Evolutionary conservation across 2,797 vertebrate species (phyloP).

Genomic region (Ciconia nigra): DNA sequence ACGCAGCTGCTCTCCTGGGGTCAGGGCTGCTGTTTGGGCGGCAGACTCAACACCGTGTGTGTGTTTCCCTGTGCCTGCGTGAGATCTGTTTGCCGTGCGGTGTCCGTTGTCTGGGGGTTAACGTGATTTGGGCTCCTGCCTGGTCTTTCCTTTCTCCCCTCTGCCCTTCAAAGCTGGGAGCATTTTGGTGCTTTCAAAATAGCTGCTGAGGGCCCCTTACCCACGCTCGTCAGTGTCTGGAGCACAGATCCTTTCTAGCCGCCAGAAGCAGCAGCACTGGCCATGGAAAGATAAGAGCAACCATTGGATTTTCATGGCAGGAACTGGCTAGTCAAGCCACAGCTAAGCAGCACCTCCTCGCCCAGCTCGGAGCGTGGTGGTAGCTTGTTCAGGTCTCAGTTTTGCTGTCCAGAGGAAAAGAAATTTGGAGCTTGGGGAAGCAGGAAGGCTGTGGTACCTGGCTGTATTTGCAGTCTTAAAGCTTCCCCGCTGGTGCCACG

Average conservation of each 20-base stretch:
- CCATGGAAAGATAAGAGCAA: no score
- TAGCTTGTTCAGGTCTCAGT: not conserved
- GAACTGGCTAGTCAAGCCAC: not conserved
- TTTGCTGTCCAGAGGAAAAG: not conserved
- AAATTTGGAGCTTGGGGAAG: not conserved
- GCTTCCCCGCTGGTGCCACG: not conserved
- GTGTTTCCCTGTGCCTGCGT: no score
- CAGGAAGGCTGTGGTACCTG: not conserved
- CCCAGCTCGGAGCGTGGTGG: rapidly evolving
- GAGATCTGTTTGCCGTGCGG: not conserved
- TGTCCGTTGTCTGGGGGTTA: not conserved
- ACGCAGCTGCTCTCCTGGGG: not conserved
- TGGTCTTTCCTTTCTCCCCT: not conserved
- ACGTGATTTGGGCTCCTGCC: not conserved
- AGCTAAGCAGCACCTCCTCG: not conserved
- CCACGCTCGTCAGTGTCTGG: rapidly evolving
- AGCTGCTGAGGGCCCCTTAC: not conserved
- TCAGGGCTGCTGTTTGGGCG: not conserved
- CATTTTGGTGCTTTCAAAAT: not conserved
- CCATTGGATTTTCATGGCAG: not conserved
- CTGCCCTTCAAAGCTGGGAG: not conserved
- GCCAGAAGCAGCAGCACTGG: not conserved
- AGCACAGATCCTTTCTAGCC: not conserved
- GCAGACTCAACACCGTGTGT: rapidly evolving
- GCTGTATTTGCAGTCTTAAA: not conserved